Evolutionary conservation across 2,113 vertebrate species (phyloP), one percentile per base, ranked within the genome.

Genomic region (Corythoichthys intestinalis): DNA sequence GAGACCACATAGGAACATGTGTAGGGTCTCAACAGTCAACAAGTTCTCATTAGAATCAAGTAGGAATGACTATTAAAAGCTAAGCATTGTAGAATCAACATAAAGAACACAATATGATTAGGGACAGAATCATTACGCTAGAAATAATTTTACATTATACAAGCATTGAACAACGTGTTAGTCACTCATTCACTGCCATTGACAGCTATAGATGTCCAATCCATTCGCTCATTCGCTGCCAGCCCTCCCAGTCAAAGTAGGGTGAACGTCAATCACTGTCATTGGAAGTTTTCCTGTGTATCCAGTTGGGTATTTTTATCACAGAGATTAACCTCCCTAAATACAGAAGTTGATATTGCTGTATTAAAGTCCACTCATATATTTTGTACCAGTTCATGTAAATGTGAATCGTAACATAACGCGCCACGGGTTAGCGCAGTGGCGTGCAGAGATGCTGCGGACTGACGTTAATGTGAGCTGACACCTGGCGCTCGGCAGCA

Each of bases 401-500:
- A n/a, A 57, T 28, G 12, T 49, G 28, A 17, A 28, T 50, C 53
- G 57, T n/a, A 28, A 41, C 20, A 15, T 47, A 37, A 37, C 54
- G 65, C n/a, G 34, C 1, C 50, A 37, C 73, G 8, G 39, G 74
- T 74, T 65, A 71, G 65, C 71, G 68, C 65, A 48, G 61, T n/a
- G 65, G 67, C 58, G 48, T 71, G 53, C 73, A 59, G 67, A 67
- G 44, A 81, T 47, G 64, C 72, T 71, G 67, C 69, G n/a, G 67
- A 76, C 77, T 85, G 80, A 85, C 57, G 46, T 76, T 71, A 72
- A 86, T 79, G 75, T 72, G 69, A 86, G 61, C 66, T 70, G 87
- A 86, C 87, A 86, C 84, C 81, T 83, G 85, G 82, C 73, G 80
- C 75, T 82, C 78, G 58, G 62, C 78, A 80, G 76, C 64, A 67